Conservation (phyloP, 2,797 vertebrate species). For the Macropus fuliginosus region DNA sequence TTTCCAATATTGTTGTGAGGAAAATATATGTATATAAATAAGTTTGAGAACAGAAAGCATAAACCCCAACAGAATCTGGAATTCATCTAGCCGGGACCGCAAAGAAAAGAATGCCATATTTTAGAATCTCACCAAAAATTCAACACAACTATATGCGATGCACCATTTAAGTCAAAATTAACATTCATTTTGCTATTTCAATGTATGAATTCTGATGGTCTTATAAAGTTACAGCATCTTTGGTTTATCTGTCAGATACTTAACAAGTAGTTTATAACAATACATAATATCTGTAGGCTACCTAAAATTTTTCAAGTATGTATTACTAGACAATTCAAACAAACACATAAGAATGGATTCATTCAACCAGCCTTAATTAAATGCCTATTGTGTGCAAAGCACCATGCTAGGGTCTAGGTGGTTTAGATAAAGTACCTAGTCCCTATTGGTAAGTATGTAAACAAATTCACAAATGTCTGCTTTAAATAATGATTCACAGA, state of each 20-base stretch:
- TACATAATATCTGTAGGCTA: conserved; percentile 45
- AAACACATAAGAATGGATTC: not conserved
- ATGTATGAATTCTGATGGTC: not conserved
- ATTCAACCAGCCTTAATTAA: not conserved
- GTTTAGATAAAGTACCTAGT: not conserved
- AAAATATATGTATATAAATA: not conserved
- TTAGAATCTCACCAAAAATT: not conserved
- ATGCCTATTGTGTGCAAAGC: not conserved
- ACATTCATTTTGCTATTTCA: not conserved
- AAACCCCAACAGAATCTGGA: not conserved
- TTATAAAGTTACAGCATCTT: not conserved
- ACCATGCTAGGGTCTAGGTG: not conserved
- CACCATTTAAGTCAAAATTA: not conserved
- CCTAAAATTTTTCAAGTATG: conserved; percentile 14
- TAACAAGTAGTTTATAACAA: conserved; percentile 32
- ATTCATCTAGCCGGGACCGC: not conserved
- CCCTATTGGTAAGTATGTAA: not conserved
- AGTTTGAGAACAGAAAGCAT: not conserved
- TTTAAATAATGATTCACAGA: conserved; percentile 4
- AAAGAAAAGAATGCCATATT: not conserved
- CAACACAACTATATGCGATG: not conserved
- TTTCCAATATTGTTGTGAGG: not conserved
- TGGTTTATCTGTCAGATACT: not conserved
- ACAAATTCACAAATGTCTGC: conserved; percentile 5
- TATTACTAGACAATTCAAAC: not conserved